These are phyloP conservation scores for Myodes glareolus DNA, from an alignment of 2,113 vertebrate species.

Conservation along the genomic window DNA sequence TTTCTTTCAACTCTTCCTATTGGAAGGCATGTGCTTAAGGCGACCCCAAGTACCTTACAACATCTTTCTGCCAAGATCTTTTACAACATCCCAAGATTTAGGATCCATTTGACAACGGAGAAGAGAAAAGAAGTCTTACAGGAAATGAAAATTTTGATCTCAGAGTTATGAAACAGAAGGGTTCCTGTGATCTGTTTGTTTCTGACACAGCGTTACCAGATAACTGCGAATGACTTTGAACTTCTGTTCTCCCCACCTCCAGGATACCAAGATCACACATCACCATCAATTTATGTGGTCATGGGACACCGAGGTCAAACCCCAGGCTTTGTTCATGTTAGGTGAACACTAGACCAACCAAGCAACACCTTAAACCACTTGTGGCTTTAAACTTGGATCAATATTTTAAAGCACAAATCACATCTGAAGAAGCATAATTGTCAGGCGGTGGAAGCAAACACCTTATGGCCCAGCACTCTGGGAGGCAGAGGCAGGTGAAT, in stretches of 20 bases:
- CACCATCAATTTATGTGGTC: neutral
- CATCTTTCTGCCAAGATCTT: neutral
- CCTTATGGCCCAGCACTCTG: neutral
- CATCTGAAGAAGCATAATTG: neutral
- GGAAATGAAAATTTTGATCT: neutral
- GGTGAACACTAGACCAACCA: neutral
- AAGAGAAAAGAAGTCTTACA: neutral
- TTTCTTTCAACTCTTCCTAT: neutral
- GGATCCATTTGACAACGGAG: neutral
- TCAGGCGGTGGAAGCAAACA: neutral
- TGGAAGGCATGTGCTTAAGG: neutral
- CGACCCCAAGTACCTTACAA: neutral
- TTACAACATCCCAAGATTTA: neutral
- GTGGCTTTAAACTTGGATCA: constrained; percentile 1
- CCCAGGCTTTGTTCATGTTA: neutral
- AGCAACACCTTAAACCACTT: neutral
- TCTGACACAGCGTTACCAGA: neutral
- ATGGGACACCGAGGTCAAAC: neutral
- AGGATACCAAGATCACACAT: neutral
- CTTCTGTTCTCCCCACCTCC: neutral
- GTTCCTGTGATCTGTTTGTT: neutral
- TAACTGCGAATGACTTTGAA: neutral
- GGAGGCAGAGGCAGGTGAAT: neutral
- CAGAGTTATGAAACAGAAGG: neutral
- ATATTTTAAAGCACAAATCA: neutral